phyloP scores from a whole-genome alignment of 2,888 invertebrate genomes.

The Pemphredon lugubris region DNA sequence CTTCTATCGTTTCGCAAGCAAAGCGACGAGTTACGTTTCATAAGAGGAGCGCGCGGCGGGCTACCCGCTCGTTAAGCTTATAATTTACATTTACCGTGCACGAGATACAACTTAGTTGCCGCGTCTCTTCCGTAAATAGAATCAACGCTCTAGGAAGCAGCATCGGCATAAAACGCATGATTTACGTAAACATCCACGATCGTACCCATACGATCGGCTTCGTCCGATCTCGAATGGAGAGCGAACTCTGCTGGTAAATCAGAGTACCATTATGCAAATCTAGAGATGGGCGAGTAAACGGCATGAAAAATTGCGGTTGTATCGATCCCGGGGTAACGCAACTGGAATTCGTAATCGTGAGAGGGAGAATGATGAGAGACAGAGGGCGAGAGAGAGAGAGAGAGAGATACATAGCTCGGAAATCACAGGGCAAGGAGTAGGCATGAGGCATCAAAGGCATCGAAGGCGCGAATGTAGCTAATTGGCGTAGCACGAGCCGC shows the following conservation, averaged over 20 bases:
- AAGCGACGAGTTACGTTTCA: constrained; percentile 17
- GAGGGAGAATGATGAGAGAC: neutral
- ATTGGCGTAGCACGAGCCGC: constrained; percentile 65
- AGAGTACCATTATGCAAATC: constrained; percentile 55
- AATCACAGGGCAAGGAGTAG: constrained; percentile 46
- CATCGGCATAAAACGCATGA: constrained; percentile 41
- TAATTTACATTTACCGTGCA: constrained; percentile 54
- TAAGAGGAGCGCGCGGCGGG: constrained; percentile 14
- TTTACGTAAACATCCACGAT: constrained; percentile 45
- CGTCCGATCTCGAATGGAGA: constrained; percentile 29
- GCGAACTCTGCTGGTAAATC: constrained; percentile 54
- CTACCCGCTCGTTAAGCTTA: constrained; percentile 41
- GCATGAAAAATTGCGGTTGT: constrained; percentile 5
- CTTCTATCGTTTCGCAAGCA: neutral
- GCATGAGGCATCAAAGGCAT: constrained; percentile 41
- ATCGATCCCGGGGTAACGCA: constrained; percentile 1
- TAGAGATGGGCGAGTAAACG: constrained; percentile 24
- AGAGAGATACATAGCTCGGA: constrained; percentile 45
- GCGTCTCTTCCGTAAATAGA: constrained; percentile 48
- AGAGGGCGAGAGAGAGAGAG: neutral
- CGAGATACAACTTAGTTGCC: constrained; percentile 47
- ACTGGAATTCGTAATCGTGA: constrained; percentile 32
- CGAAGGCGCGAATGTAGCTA: constrained; percentile 58
- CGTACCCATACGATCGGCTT: neutral
- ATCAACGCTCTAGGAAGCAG: constrained; percentile 43